A percentile compares a stretch with the other conserved stretches of the same genome.
These are phyloP conservation scores for Drosophila pandora DNA, from an alignment of 1,140 invertebrate genomes.

Conservation along the genomic window DNA sequence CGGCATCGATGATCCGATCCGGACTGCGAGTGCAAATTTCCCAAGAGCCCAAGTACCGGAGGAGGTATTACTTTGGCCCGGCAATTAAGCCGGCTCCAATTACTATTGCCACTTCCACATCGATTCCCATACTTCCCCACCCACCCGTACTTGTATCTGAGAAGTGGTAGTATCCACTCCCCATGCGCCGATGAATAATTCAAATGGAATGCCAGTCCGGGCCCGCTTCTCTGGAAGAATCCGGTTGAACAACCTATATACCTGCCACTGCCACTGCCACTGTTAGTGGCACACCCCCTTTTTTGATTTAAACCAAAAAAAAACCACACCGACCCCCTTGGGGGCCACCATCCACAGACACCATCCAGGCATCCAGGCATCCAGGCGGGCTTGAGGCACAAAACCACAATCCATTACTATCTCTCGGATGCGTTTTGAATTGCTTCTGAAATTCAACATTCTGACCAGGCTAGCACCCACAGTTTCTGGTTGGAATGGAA, in stretches of 20 bases:
- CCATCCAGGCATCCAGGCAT: neutral
- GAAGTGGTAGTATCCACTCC: neutral
- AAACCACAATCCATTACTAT: conserved; percentile 42
- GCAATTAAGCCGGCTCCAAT: conserved; percentile 44
- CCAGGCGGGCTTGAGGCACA: conserved; percentile 1
- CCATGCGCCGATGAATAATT: conserved; percentile 33
- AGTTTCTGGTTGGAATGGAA: conserved; percentile 18
- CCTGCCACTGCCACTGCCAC: neutral
- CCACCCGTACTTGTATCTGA: neutral
- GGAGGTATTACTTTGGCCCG: conserved; percentile 5
- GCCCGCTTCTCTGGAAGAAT: conserved; percentile 8
- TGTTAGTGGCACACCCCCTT: neutral
- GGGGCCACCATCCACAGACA: conserved; percentile 11
- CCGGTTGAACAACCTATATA: conserved; percentile 14
- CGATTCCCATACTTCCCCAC: neutral
- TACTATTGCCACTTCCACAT: conserved; percentile 22
- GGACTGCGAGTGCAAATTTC: conserved; percentile 27
- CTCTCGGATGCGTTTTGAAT: conserved; percentile 4
- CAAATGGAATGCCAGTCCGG: conserved; percentile 32
- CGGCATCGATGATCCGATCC: conserved; percentile 45
- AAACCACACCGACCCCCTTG: conserved; percentile 1
- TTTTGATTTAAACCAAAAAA: neutral
- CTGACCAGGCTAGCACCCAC: conserved; percentile 39
- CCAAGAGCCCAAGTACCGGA: conserved; percentile 7
- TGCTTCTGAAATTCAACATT: conserved; percentile 3